phyloP scores from a whole-genome alignment of 2,113 vertebrate species.

The Nerophis ophidion region DNA sequence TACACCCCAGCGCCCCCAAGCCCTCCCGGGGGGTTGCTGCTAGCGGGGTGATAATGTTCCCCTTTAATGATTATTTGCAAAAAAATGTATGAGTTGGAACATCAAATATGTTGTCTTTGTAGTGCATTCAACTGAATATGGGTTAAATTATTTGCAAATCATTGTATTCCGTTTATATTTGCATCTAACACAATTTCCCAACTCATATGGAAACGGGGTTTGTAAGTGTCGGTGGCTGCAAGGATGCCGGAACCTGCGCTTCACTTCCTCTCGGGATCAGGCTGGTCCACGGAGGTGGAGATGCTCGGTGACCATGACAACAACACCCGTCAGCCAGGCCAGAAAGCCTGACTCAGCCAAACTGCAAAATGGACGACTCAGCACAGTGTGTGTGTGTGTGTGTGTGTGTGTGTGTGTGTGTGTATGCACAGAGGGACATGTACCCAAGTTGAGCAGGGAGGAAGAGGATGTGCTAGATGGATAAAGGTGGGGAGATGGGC shows the following conservation, averaged over 20 bases:
- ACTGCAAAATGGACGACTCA: conserved; percentile 54
- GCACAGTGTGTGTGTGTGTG: conserved; percentile 15
- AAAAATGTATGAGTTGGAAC: too few relatives aligned
- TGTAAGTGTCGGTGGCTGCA: not conserved
- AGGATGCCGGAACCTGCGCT: not conserved
- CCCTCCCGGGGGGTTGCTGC: too few relatives aligned
- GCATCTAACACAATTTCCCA: too few relatives aligned
- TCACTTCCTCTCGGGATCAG: not conserved
- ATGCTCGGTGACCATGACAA: not conserved
- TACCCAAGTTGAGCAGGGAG: not conserved
- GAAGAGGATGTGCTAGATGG: conserved; percentile 4
- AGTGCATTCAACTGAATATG: too few relatives aligned
- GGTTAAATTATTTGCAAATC: too few relatives aligned
- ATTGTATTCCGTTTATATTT: too few relatives aligned
- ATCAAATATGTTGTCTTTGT: too few relatives aligned
- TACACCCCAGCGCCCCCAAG: too few relatives aligned
- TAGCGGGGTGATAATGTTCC: too few relatives aligned
- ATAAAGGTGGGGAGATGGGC: conserved; percentile 64
- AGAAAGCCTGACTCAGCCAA: conserved; percentile 34
- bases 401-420: not conserved
- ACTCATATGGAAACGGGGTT: too few relatives aligned
- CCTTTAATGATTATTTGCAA: too few relatives aligned
- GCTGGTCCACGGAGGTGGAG: not conserved
- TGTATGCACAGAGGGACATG: not conserved
- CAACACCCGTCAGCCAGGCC: not conserved